phyloP scores from a whole-genome alignment of 2,797 vertebrate genomes.

The Epinephelus coioides region DNA sequence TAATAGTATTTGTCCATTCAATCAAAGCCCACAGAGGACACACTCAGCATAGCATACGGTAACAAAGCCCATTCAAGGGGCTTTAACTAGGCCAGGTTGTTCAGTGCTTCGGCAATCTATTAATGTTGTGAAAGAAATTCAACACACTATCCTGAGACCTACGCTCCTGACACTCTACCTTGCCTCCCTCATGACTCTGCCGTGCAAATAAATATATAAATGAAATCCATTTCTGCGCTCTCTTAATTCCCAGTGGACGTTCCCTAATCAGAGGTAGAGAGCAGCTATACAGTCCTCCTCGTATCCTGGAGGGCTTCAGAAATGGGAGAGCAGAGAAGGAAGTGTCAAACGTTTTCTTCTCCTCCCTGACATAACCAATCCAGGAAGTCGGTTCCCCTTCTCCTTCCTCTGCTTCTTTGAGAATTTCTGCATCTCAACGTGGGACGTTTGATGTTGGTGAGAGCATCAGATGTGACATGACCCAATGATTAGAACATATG shows the following conservation, averaged over 20 bases:
- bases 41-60: constrained; percentile 28
- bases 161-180: constrained; percentile 42
- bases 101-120: constrained; percentile 67
- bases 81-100: constrained; percentile 78
- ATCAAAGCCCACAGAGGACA: constrained; percentile 15
- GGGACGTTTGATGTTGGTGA: constrained; percentile 75
- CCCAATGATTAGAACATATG: constrained; percentile 78
- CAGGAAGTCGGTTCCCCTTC: constrained; percentile 58
- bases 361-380: constrained; percentile 56
- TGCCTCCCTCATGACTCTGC: constrained; percentile 55
- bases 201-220: constrained; percentile 54
- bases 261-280: constrained; percentile 60
- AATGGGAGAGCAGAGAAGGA: constrained; percentile 53
- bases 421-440: constrained; percentile 66
- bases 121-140: constrained; percentile 73
- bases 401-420: constrained; percentile 61
- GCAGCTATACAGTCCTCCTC: constrained; percentile 31
- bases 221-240: constrained; percentile 48
- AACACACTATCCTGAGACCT: constrained; percentile 51
- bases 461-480: constrained; percentile 72
- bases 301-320: constrained; percentile 52
- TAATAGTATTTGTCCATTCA: constrained; percentile 30
- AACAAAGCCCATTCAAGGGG: constrained; percentile 60
- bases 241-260: constrained; percentile 49
- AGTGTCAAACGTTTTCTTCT: constrained; percentile 68